Evolutionary conservation across 2,797 vertebrate genomes (phyloP).

Genomic region (Geotrypetes seraphini): DNA sequence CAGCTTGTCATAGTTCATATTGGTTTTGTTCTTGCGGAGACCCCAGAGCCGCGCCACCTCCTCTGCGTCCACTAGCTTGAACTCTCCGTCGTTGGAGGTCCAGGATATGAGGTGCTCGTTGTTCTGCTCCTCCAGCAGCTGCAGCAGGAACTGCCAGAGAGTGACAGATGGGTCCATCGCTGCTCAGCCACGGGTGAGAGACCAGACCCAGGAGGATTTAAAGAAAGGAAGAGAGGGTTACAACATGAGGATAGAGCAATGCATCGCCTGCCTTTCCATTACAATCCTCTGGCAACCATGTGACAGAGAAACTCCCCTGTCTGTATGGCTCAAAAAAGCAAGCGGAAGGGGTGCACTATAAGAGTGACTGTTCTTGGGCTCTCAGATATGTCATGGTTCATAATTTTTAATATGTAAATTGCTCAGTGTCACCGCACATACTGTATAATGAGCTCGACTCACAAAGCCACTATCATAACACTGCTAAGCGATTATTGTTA

Average conservation of each 20-base stretch:
- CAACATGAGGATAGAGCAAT: background rate
- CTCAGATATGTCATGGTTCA: no score
- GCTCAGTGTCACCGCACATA: no score
- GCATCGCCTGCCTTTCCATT: no score
- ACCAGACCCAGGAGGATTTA: slow-evolving; percentile 22
- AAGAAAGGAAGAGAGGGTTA: slow-evolving; percentile 4
- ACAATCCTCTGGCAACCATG: no score
- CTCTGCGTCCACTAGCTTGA: slow-evolving; percentile 81
- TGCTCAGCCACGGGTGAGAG: slow-evolving; percentile 14
- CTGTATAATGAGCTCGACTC: no score
- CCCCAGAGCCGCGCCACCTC: slow-evolving; percentile 86
- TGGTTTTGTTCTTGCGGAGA: slow-evolving; percentile 84
- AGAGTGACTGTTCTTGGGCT: no score
- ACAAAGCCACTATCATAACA: no score
- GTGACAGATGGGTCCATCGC: slow-evolving; percentile 87
- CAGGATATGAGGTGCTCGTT: slow-evolving; percentile 82
- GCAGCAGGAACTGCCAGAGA: slow-evolving; percentile 86
- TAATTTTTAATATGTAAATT: no score
- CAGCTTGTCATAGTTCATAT: slow-evolving; percentile 91
- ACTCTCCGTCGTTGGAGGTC: slow-evolving; percentile 80
- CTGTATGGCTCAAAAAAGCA: no score
- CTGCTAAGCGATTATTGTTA: no score
- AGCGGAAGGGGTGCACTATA: no score
- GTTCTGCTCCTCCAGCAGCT: slow-evolving; percentile 75
- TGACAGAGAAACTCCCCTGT: no score